Conservation (phyloP, 2,113 vertebrate genomes). For the Rhinopomastus cyanomelas region DNA sequence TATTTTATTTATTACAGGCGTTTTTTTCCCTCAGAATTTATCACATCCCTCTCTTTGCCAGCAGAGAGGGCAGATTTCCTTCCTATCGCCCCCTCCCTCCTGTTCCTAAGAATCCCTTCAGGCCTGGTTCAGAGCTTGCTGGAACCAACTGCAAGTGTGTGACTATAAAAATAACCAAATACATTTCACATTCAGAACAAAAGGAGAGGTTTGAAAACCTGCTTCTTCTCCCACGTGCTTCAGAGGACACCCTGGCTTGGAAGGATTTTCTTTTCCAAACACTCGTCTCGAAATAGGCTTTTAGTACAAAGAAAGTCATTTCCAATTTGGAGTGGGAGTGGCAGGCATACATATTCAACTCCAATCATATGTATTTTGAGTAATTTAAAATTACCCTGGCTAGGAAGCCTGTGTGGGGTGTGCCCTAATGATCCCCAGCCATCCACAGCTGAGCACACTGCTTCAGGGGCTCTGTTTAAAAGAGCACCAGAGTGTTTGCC, state of each 20-base stretch:
- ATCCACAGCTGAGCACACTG: not conserved
- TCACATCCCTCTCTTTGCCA: not conserved
- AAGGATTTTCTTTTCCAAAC: slow-evolving; percentile 37
- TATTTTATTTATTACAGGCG: not conserved
- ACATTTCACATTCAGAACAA: not conserved
- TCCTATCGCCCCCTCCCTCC: not conserved
- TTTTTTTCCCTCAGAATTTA: rapidly evolving
- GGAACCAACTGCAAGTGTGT: not conserved
- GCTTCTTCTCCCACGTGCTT: slow-evolving; percentile 14
- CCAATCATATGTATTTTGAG: not conserved
- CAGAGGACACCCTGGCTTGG: not conserved
- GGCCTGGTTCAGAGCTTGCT: not conserved
- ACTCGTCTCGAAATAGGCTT: not conserved
- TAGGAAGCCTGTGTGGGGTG: not conserved
- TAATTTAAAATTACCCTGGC: not conserved
- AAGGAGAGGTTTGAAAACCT: not conserved
- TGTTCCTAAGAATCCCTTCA: not conserved
- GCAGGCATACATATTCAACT: not conserved
- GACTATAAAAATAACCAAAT: not conserved
- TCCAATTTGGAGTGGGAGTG: not conserved
- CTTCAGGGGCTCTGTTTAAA: not conserved
- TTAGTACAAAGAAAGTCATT: not conserved
- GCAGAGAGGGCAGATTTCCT: not conserved
- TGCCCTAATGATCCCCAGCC: not conserved
- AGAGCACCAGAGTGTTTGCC: not conserved